Conservation (phyloP, 2,113 vertebrate species). For the Empidonax traillii region DNA sequence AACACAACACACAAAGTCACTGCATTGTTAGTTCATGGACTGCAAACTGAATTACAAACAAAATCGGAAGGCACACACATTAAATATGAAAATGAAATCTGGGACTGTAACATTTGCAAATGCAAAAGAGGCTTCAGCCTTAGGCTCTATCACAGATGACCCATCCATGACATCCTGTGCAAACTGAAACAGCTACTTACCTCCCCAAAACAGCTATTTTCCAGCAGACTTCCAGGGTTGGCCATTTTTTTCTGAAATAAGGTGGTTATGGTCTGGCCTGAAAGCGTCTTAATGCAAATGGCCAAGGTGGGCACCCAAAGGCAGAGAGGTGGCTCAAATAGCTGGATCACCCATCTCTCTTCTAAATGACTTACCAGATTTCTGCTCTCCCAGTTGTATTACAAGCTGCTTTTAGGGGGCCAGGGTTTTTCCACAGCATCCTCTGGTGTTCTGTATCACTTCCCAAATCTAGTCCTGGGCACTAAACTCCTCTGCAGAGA, state of each 20-base stretch:
- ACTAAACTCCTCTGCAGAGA: neutral
- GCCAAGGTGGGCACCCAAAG: neutral
- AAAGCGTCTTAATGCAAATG: neutral
- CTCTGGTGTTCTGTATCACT: neutral
- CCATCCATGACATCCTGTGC: neutral
- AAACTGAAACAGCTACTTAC: constrained; percentile 43
- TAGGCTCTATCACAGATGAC: neutral
- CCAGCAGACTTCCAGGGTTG: constrained; percentile 75
- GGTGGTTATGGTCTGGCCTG: neutral
- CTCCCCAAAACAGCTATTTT: constrained; percentile 74
- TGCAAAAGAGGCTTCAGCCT: neutral
- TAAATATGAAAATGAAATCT: neutral
- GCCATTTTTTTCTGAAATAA: constrained; percentile 28
- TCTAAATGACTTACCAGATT: neutral
- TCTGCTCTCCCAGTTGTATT: neutral
- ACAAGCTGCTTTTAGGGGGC: neutral
- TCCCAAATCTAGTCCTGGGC: accelerated
- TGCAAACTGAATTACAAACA: neutral
- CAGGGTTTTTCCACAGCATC: neutral
- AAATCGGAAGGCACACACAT: neutral
- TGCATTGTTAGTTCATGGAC: neutral
- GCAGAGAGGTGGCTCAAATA: neutral
- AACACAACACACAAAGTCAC: neutral
- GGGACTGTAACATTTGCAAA: neutral
- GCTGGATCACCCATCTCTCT: neutral